These are phyloP conservation scores for Phocoena phocoena DNA, from an alignment of 2,113 vertebrate genomes.

Conservation along the genomic window DNA sequence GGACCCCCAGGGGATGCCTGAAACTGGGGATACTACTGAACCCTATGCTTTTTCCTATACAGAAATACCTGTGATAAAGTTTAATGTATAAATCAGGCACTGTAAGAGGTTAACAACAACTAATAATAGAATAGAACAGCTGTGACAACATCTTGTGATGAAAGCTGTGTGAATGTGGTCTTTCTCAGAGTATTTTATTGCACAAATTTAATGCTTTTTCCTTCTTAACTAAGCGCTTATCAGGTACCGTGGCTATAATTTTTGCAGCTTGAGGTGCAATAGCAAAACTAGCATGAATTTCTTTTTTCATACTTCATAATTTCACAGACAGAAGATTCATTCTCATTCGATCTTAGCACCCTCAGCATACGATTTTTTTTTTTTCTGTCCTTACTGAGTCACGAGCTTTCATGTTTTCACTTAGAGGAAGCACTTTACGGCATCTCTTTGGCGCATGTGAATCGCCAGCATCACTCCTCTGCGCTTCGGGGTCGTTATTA, in stretches of 20 bases:
- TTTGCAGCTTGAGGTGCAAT: background rate
- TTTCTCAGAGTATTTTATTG: background rate
- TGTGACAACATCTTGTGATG: background rate
- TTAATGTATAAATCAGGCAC: background rate
- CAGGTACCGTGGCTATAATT: background rate
- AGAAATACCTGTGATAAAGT: background rate
- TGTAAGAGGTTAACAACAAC: background rate
- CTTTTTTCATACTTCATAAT: background rate
- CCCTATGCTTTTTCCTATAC: background rate
- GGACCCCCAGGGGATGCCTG: background rate
- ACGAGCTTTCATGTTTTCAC: fast-evolving
- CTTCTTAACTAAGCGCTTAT: background rate
- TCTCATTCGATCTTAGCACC: background rate
- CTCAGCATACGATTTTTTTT: background rate
- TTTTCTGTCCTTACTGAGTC: background rate
- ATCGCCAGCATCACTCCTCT: background rate
- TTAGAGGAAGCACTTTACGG: background rate
- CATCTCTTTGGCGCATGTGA: background rate
- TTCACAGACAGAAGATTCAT: background rate
- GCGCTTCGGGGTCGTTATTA: background rate
- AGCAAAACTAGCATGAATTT: background rate
- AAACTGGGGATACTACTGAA: background rate
- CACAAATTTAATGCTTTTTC: background rate
- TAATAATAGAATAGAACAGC: background rate
- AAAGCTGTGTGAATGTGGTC: background rate